These are phyloP conservation scores for Anarsia innoxiella DNA, from an alignment of 2,888 invertebrate genomes.

Conservation along the genomic window DNA sequence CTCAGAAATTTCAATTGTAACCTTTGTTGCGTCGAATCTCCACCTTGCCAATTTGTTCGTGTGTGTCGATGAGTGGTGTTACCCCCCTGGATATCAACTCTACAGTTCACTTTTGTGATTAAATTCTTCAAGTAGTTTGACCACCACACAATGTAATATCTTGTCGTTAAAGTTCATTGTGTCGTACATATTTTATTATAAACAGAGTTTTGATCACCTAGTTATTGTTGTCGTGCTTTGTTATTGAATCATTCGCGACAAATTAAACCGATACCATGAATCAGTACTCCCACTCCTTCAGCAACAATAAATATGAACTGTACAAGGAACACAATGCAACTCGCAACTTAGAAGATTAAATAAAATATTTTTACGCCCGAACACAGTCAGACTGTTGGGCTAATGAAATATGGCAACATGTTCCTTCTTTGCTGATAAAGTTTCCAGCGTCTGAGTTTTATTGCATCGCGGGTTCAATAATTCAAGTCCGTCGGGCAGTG, in stretches of 20 bases:
- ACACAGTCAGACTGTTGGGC: slow-evolving; percentile 51
- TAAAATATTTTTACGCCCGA: slow-evolving; percentile 62
- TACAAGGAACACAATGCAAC: slow-evolving; percentile 52
- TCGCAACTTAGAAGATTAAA: slow-evolving; percentile 59
- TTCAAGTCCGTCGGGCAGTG: slow-evolving; percentile 51
- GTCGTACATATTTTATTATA: background rate
- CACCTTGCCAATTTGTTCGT: slow-evolving; percentile 63
- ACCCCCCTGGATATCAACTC: slow-evolving; percentile 54
- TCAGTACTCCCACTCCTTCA: slow-evolving; percentile 43
- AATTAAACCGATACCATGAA: slow-evolving; percentile 38
- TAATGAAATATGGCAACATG: slow-evolving; percentile 70
- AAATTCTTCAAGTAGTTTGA: too few relatives aligned
- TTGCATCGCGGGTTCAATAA: slow-evolving; percentile 60
- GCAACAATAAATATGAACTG: slow-evolving; percentile 50
- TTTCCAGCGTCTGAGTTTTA: slow-evolving; percentile 61
- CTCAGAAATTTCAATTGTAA: slow-evolving; percentile 71
- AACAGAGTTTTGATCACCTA: background rate
- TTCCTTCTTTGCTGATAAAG: slow-evolving; percentile 64
- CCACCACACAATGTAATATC: too few relatives aligned
- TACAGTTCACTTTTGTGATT: slow-evolving; percentile 62
- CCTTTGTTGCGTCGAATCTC: slow-evolving; percentile 53
- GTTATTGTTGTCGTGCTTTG: slow-evolving; percentile 20
- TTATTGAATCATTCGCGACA: slow-evolving; percentile 30
- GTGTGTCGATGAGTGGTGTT: slow-evolving; percentile 23
- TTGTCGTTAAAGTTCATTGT: too few relatives aligned